These are phyloP conservation scores for Charaxes varanes DNA, from an alignment of 1,140 invertebrate species.

Conservation along the genomic window DNA sequence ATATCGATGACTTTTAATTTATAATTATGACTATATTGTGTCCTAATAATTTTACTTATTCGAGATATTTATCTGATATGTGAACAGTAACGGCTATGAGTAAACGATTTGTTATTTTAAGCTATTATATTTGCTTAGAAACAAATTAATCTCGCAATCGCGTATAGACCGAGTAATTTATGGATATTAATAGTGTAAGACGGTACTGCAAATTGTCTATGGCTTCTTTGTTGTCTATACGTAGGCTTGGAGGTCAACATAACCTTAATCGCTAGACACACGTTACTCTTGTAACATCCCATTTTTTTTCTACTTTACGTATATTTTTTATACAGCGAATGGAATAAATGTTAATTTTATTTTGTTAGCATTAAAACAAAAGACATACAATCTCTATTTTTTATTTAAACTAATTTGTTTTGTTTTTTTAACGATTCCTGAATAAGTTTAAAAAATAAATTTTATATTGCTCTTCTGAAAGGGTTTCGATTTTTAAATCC, in stretches of 20 bases:
- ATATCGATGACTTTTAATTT: too few relatives aligned
- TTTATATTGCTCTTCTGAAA: constrained; percentile 68
- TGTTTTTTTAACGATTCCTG: constrained; percentile 41
- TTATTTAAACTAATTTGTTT: constrained; percentile 57
- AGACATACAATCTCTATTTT: constrained; percentile 68
- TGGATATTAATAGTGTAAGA: constrained; percentile 16
- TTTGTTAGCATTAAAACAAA: constrained; percentile 74
- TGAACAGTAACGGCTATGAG: too few relatives aligned
- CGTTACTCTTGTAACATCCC: constrained; percentile 52
- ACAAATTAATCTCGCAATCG: too few relatives aligned
- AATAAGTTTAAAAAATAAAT: constrained; percentile 67
- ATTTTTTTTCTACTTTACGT: constrained; percentile 66
- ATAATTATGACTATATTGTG: too few relatives aligned
- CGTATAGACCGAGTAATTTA: neutral
- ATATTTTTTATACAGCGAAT: constrained; percentile 71
- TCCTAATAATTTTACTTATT: too few relatives aligned
- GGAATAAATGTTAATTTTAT: constrained; percentile 71
- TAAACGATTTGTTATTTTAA: too few relatives aligned
- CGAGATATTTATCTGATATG: too few relatives aligned
- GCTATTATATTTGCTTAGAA: too few relatives aligned
- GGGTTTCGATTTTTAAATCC: constrained; percentile 19
- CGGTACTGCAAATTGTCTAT: constrained; percentile 32
- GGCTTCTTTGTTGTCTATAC: constrained; percentile 14
- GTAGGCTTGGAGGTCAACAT: constrained; percentile 12
- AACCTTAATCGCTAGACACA: constrained; percentile 32